A percentile compares a stretch with the other conserved stretches of the same genome.
Conservation (phyloP, 2,888 invertebrate genomes). For the Drosophila koepferae region DNA sequence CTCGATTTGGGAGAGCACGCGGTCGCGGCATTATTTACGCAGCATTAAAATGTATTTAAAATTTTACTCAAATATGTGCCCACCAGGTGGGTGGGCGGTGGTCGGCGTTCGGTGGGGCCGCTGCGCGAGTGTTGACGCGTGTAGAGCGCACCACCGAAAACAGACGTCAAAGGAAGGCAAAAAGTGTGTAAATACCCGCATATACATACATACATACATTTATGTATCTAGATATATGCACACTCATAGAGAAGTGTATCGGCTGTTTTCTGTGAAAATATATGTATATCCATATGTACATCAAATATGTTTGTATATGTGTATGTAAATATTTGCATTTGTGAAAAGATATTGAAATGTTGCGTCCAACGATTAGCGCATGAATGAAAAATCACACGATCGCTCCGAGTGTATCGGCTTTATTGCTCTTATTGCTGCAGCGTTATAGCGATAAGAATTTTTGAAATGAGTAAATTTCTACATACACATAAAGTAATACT, state of each 20-base stretch:
- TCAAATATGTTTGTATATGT: conserved; percentile 6
- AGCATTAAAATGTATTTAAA: conserved; percentile 75
- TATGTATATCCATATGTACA: conserved; percentile 10
- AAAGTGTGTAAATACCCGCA: conserved; percentile 44
- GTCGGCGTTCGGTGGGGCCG: conserved; percentile 6
- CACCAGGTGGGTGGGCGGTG: conserved; percentile 59
- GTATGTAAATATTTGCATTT: conserved; percentile 4
- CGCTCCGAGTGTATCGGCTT: conserved; percentile 33
- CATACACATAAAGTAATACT: no score
- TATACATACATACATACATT: conserved; percentile 12
- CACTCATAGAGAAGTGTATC: conserved; percentile 7
- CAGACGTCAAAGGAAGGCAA: conserved; percentile 54
- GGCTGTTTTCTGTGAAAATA: conserved; percentile 7
- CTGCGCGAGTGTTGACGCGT: conserved; percentile 63
- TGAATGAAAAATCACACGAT: conserved; percentile 72
- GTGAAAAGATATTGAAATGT: conserved; percentile 38
- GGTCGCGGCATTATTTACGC: conserved; percentile 68
- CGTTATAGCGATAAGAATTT: conserved; percentile 4
- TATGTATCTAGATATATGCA: conserved; percentile 15
- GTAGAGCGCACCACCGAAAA: conserved; percentile 43
- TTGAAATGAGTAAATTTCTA: no score
- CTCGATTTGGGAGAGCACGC: conserved; percentile 21
- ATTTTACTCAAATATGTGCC: conserved; percentile 38
- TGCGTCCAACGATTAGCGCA: conserved; percentile 70
- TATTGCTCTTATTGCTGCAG: background rate